Evolutionary conservation across 2,797 vertebrate species (phyloP).

Genomic region (Xyrichtys novacula): DNA sequence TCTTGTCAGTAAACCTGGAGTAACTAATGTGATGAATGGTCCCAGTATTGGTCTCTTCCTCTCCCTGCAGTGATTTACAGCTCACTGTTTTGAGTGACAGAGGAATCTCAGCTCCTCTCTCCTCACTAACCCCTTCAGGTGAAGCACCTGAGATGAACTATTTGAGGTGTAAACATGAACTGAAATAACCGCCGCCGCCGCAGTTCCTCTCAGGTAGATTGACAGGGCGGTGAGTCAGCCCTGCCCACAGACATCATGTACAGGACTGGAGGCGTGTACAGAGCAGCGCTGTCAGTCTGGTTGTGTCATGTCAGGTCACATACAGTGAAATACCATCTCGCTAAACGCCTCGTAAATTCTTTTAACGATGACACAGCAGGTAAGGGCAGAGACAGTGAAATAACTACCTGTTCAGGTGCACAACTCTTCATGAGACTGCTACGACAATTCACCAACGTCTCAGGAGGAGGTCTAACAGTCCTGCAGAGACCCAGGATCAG

Average conservation of each 20-base stretch:
- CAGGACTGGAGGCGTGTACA: background rate
- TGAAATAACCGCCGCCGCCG: background rate
- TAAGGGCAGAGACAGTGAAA: background rate
- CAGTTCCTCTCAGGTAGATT: background rate
- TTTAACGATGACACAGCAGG: background rate
- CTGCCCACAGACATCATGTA: background rate
- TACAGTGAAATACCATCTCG: background rate
- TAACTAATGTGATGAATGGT: too few relatives aligned
- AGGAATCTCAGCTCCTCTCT: too few relatives aligned
- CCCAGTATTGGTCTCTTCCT: too few relatives aligned
- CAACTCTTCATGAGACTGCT: background rate
- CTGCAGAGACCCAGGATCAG: too few relatives aligned
- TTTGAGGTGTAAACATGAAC: background rate
- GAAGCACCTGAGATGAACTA: background rate
- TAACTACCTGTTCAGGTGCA: background rate
- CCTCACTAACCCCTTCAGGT: background rate
- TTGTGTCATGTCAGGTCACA: background rate
- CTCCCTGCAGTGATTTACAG: too few relatives aligned
- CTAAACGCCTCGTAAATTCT: background rate
- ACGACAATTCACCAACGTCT: too few relatives aligned
- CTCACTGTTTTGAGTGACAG: too few relatives aligned
- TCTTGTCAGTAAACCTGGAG: too few relatives aligned
- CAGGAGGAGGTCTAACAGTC: too few relatives aligned
- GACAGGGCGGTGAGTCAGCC: background rate
- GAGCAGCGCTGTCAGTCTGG: background rate